A percentile compares a stretch with the other conserved stretches of the same genome.
Conservation (phyloP, 2,888 invertebrate genomes). For the Belgica antarctica region DNA sequence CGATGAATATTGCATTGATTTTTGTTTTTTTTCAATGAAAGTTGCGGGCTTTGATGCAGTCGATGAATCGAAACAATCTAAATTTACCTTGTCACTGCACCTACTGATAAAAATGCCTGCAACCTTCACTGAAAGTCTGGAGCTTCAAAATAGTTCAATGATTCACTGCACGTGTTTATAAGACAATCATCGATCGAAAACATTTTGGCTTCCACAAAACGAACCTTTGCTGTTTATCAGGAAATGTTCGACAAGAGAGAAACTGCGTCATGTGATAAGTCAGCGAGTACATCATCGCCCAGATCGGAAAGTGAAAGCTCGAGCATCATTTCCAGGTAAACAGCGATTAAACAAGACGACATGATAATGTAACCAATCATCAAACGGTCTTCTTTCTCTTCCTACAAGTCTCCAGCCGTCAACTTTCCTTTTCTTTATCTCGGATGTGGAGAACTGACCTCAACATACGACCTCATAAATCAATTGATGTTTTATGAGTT, state of each 20-base stretch:
- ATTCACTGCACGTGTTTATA: no score
- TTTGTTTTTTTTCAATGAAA: no score
- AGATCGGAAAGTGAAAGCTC: conserved; percentile 12
- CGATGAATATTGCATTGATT: no score
- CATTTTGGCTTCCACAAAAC: no score
- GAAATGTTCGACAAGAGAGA: background rate
- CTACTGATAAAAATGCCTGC: no score
- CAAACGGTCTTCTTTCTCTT: conserved; percentile 15
- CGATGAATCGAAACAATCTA: no score
- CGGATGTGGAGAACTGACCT: conserved; percentile 6
- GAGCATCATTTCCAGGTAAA: conserved; percentile 2
- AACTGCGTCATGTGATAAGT: background rate
- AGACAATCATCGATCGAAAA: no score
- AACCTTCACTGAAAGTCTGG: no score
- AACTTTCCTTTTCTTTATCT: conserved; percentile 28
- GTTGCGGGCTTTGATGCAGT: no score
- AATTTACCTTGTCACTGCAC: no score
- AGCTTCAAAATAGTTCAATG: no score
- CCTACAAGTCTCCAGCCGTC: background rate
- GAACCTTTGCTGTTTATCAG: no score
- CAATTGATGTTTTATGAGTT: conserved; percentile 27
- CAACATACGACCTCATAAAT: conserved; percentile 27
- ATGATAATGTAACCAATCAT: conserved; percentile 21
- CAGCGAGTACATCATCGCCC: background rate
- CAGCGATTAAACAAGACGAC: conserved; percentile 10